Base-by-base conservation (phyloP, 2,888 invertebrate species). In the Trypoxylon attenuatum region DNA sequence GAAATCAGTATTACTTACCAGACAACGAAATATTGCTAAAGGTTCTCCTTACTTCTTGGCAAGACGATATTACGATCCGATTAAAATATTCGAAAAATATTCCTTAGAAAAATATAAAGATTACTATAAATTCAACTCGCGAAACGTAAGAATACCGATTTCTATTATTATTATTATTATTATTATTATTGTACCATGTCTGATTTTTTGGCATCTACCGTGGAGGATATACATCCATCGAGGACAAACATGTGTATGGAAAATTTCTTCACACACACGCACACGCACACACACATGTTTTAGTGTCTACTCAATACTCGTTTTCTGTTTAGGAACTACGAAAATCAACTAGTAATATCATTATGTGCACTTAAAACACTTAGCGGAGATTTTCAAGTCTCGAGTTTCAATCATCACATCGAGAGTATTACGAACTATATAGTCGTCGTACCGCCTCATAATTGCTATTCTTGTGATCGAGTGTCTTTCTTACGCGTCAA, bases 331-430 rank as follows among this genome's bases (percentile, higher is more conserved):
- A 74, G 74, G 74, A 74, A 74, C 69, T 72, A 74, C 64, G 16
- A 33, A n/a, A n/a, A 58, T 68, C 49, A 57, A 72, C 23, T 62
- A 58, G 45, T 74, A 74, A 74, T 69, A 74, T 73, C 73, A 69
- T 69, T 52, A 51, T 66, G 57, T 58, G 67, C 43, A 52, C 38
- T 55, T 33, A 4, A 13, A 33, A 4, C 33, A 33, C 33, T 33
- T n/a, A n/a, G n/a, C n/a, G n/a, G n/a, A n/a, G n/a, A n/a, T n/a
- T n/a, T n/a, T n/a, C n/a, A 68, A 58, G 33, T 57, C 16, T 57
- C 25, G 43, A 49, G 16, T 18, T 22, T 21, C 23, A 19, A 21
- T 45, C 15, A 21, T 4, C 29, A 41, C 42, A 33, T 46, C 22
- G 22, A 5, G n/a, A 49, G 29, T n/a, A 39, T 54, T 51, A 6